Conservation (phyloP, 2,113 vertebrate genomes). For the Panurus biarmicus region DNA sequence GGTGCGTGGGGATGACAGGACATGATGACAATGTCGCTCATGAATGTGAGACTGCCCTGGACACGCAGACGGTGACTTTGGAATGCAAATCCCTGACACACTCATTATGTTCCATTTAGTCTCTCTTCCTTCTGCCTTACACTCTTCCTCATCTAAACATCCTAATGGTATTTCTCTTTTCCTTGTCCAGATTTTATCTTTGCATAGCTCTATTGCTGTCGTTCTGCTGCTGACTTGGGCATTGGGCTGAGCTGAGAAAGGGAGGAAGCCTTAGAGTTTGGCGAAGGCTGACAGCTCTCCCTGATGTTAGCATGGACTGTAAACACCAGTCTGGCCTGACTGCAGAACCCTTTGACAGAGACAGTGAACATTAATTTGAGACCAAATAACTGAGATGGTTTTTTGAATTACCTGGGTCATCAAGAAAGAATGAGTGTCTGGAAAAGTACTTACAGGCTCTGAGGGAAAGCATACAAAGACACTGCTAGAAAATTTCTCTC, state of each 20-base stretch:
- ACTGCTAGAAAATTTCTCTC: neutral
- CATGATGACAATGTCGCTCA: neutral
- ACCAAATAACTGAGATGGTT: neutral
- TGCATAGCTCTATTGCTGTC: neutral
- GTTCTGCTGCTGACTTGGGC: neutral
- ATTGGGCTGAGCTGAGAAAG: neutral
- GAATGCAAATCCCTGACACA: neutral
- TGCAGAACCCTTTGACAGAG: neutral
- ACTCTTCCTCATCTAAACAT: neutral
- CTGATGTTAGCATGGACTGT: accelerated
- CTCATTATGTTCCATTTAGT: neutral
- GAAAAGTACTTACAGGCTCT: neutral
- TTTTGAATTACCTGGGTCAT: neutral
- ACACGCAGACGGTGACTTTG: neutral
- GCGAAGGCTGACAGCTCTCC: neutral
- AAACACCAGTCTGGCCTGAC: neutral
- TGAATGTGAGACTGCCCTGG: neutral
- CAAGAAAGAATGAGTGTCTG: neutral
- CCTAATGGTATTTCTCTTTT: neutral
- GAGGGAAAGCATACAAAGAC: neutral
- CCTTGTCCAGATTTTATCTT: neutral
- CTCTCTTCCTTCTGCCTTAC: neutral
- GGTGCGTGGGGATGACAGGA: neutral
- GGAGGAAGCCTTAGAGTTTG: neutral
- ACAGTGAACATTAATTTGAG: neutral